These are phyloP conservation scores for Tenrec ecaudatus DNA, from an alignment of 2,113 vertebrate genomes.

Conservation along the genomic window DNA sequence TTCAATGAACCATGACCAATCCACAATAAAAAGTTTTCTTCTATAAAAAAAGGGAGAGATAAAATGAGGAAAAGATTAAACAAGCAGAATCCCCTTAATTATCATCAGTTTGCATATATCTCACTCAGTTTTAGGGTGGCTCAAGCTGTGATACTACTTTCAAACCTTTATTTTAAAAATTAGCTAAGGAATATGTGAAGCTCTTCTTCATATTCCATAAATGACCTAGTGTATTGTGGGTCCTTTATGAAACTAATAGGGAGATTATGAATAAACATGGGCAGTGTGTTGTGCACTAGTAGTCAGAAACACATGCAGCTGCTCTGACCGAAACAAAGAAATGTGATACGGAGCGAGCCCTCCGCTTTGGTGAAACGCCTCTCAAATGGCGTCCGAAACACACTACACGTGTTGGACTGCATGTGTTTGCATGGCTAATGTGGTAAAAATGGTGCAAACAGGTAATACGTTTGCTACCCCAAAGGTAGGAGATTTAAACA, in stretches of 20 bases:
- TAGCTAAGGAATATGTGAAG: background rate
- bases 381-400: background rate
- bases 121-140: background rate
- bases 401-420: too few species aligned
- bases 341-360: background rate
- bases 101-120: background rate
- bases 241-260: background rate
- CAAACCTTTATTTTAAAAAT: constrained; percentile 21
- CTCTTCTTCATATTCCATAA: background rate
- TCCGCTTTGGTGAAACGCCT: background rate
- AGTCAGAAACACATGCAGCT: background rate
- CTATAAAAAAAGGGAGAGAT: background rate
- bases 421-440: too few species aligned
- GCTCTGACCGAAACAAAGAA: background rate
- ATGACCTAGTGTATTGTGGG: background rate
- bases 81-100: background rate
- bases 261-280: background rate
- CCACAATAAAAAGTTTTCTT: background rate
- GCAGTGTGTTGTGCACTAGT: background rate
- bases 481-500: background rate
- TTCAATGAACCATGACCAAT: too few species aligned
- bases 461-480: background rate
- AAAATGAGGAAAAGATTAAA: background rate
- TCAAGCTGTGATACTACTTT: background rate
- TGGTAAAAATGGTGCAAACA: too few species aligned